Conservation (phyloP, 2,113 vertebrate genomes). For the Chloropsis cyanopogon region DNA sequence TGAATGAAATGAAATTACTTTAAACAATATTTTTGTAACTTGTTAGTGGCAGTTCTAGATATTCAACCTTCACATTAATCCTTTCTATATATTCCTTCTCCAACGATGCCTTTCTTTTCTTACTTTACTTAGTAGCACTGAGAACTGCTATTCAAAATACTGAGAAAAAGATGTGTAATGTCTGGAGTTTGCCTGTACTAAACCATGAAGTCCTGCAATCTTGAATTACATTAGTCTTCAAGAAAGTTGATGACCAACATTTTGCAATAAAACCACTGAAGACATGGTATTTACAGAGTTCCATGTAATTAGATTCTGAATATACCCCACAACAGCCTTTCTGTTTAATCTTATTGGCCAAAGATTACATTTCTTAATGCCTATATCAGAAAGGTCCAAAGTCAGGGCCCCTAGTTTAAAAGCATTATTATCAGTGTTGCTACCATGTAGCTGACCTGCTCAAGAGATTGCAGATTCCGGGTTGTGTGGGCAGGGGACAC, state of each 20-base stretch:
- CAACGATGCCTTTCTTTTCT: not conserved
- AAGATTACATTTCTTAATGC: not conserved
- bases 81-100: not conserved
- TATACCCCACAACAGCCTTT: not conserved
- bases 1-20: not conserved
- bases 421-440: not conserved
- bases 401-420: not conserved
- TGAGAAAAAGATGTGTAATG: not conserved
- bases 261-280: not conserved
- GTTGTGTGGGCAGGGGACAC: not conserved
- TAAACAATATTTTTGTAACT: not conserved
- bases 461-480: not conserved
- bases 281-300: not conserved
- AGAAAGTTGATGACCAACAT: not conserved
- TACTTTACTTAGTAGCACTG: not conserved
- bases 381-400: not conserved
- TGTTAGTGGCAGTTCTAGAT: not conserved
- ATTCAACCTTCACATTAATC: not conserved
- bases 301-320: not conserved
- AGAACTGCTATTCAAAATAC: not conserved
- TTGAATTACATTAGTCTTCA: not conserved
- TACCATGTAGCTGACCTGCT: not conserved
- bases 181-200: not conserved
- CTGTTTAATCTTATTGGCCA: not conserved
- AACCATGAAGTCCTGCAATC: not conserved